Percentiles rank a stretch among this genome's conserved stretches.
Conservation (phyloP, 2,113 vertebrate species). For the Seriola dumerili region DNA sequence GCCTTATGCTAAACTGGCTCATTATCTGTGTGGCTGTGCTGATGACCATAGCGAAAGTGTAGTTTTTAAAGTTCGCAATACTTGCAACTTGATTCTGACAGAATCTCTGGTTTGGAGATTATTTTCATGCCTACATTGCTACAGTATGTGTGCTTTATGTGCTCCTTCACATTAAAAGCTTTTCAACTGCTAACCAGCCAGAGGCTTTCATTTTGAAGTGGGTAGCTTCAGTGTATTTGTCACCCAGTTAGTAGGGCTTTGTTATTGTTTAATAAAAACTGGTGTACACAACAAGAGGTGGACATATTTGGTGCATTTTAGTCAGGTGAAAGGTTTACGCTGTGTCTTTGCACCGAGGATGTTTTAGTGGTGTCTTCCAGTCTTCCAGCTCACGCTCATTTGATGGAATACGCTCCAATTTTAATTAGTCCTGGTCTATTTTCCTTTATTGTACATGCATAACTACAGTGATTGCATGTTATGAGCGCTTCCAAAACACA, state of each 20-base stretch:
- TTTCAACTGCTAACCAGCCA: not conserved
- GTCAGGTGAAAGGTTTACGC: not conserved
- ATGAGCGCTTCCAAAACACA: not conserved
- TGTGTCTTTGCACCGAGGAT: too few relatives aligned
- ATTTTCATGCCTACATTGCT: not conserved
- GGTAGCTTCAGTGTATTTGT: not conserved
- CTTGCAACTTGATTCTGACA: not conserved
- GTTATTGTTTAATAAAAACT: not conserved
- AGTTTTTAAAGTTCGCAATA: not conserved
- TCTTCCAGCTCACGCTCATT: not conserved
- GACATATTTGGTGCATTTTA: not conserved
- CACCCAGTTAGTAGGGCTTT: not conserved
- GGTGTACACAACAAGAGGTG: not conserved
- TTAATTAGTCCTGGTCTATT: not conserved
- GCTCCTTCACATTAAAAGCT: not conserved
- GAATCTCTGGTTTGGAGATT: not conserved
- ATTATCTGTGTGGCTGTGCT: not conserved
- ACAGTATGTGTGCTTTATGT: not conserved
- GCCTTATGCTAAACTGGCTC: not conserved
- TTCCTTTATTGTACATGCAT: not conserved
- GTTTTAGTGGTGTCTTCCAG: not conserved
- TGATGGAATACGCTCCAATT: too few relatives aligned
- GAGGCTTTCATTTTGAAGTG: not conserved
- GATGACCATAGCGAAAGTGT: not conserved
- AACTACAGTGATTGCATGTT: not conserved